Conservation (phyloP, 2,113 vertebrate species). For the Indicator maculatus region DNA sequence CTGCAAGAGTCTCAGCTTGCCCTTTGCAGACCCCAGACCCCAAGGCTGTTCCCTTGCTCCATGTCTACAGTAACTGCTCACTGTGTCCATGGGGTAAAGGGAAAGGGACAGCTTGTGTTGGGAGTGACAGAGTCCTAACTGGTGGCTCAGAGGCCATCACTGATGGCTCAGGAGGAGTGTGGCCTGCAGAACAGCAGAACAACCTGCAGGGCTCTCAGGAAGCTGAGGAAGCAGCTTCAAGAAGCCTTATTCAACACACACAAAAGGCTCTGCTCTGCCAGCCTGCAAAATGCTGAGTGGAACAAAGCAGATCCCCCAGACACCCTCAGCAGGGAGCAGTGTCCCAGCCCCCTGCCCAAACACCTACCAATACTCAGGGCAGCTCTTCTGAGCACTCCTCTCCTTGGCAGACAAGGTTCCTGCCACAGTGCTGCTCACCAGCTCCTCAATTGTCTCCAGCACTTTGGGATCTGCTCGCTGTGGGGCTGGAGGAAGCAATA, state of each 20-base stretch:
- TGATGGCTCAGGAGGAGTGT: neutral
- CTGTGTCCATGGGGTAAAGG: neutral
- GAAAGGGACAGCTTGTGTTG: neutral
- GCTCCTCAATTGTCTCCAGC: constrained; percentile 71
- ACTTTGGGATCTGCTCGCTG: constrained; percentile 73
- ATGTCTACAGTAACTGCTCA: neutral
- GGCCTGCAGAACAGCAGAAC: neutral
- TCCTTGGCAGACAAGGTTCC: constrained; percentile 71
- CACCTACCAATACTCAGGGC: constrained; percentile 78
- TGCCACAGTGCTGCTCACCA: constrained; percentile 58
- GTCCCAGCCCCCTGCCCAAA: neutral
- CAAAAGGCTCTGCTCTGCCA: neutral
- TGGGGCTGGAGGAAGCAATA: constrained; percentile 2
- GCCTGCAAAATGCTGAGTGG: rapidly evolving
- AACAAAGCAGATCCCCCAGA: neutral
- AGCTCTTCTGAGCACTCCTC: constrained; percentile 49
- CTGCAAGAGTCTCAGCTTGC: neutral
- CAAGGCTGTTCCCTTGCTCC: neutral
- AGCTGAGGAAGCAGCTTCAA: neutral
- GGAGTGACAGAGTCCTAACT: neutral
- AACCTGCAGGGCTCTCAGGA: neutral
- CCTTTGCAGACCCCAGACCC: neutral
- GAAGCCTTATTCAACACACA: neutral
- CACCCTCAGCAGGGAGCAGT: neutral
- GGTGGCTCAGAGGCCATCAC: neutral